Base-by-base conservation (phyloP, 2,888 invertebrate species). In the Dioctria rufipes region DNA sequence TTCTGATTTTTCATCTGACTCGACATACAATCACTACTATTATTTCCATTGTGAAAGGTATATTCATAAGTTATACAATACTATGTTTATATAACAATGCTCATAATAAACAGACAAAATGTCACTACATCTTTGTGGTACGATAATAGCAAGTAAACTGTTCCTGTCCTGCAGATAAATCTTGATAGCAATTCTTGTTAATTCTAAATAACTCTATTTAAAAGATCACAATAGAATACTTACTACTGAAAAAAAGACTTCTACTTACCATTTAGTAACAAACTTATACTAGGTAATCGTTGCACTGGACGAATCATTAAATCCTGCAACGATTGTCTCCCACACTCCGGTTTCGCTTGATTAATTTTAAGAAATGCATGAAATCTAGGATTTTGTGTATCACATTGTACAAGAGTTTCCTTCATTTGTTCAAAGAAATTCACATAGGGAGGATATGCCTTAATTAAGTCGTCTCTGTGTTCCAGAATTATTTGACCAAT, bases 361-460 rank as follows among this genome's bases (percentile, higher is more conserved):
- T 96, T 95, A 86, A 98, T 97, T 92, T 98, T 98, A 84, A 99
- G 92, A 91, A 99, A 99, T 86, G 98, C 98, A 91, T 98, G 98
- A 92, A 99, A 99, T 89, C 98, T 92, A 60, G 98, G 97, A 90
- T 98, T 97, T 86, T 93, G 94, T 88, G 93, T 93, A 91, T 98
- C 98, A 91, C 98, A 98, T 87, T 94, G 93, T 86, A 93, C 91
- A 87, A 99, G 92, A 91, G 96, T 95, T 87, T 97, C 96, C 90
- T 98, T 98, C 90, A 97, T 97, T 89, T 96, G 96, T 89, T 99
- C 98, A 89, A 98, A 98, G 90, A 96, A 98, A 90, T 99, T 99
- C 80, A 99, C 95, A 90, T 98, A 99, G 37, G 98, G 97, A 83
- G 98, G 98, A 90, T 99, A 99, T 1, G 97, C 96, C 90, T 96